Evolutionary conservation across 2,797 vertebrate genomes (phyloP).

Genomic region (Fistularia commersonii): DNA sequence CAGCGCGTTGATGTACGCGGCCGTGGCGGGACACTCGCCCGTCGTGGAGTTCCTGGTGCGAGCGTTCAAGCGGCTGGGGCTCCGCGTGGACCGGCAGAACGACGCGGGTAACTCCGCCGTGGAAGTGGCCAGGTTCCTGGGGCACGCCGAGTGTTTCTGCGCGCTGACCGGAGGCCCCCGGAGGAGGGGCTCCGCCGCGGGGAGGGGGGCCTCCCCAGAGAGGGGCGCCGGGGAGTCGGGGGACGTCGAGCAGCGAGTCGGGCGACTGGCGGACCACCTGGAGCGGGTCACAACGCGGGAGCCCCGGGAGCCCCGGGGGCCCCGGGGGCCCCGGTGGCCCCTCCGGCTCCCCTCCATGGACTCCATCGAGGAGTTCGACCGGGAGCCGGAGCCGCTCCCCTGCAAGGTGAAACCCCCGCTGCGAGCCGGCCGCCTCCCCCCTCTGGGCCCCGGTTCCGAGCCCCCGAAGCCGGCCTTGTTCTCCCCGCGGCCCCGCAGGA

Average conservation of each 20-base stretch:
- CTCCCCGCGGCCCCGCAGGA: conserved; percentile 44
- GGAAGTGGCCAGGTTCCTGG: conserved; percentile 67
- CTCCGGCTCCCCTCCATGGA: conserved; percentile 48
- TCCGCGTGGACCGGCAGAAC: conserved; percentile 71
- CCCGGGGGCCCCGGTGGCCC: not conserved
- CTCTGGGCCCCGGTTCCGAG: conserved; percentile 14
- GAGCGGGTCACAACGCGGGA: conserved; percentile 1
- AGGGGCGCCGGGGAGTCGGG: not conserved
- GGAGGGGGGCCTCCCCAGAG: conserved; percentile 3
- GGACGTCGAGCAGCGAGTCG: conserved; percentile 27
- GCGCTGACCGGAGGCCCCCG: conserved; percentile 53
- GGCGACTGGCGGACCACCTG: conserved; percentile 12
- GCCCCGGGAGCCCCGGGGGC: not conserved
- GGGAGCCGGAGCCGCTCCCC: conserved; percentile 33
- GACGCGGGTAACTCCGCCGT: conserved; percentile 72
- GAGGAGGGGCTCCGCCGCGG: conserved; percentile 30
- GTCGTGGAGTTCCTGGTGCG: conserved; percentile 72
- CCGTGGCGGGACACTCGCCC: conserved; percentile 50
- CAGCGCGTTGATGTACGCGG: conserved; percentile 69
- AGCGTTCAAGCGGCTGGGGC: conserved; percentile 75
- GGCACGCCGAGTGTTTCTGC: conserved; percentile 64
- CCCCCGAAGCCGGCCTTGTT: conserved; percentile 7
- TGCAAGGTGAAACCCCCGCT: conserved; percentile 28
- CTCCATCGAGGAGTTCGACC: conserved; percentile 67
- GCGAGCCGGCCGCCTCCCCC: conserved; percentile 16